Evolutionary conservation across 2,113 vertebrate genomes (phyloP), one percentile per base, ranked within the genome.

Genomic region (Semnornis frantzii): DNA sequence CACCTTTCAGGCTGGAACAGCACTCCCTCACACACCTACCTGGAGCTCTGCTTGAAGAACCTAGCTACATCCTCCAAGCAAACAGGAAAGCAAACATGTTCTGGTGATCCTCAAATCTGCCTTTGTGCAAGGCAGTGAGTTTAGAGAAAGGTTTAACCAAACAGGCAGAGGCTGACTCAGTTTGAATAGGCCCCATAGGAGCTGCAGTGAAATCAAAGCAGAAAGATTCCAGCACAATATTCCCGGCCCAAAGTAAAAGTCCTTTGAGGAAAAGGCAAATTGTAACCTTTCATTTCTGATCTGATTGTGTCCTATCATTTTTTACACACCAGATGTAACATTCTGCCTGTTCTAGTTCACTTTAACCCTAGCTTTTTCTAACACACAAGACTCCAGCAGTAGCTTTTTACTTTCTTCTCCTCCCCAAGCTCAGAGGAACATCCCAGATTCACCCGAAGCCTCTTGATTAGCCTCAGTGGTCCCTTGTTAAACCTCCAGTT

Each of bases 391-490:
- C 50, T 46, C 31, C 7, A 90, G 8, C 62, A 59, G 12, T 1
- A 84, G 23, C 37, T 74, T 83, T 59, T 82, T 37, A 15, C 13
- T 31, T 57, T 13, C 8, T 57, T 25, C 16, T 68, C 8, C 24
- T 83, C 57, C 59, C 10, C 18, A 37, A 59, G 65, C 91, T 82
- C 93, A 78, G n/a, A 85, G 37, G 19, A 83, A 8, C 65, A 89
- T 52, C 58, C 31, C 1, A 10, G 31, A 33, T 28, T 42, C 85
- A 70, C 31, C 63, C 9, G 91, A 62, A 85, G 52, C 63, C 20
- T 65, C 17, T 24, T 94, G 87, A 94, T 80, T 91, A 87, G 57
- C 80, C 93, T 89, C 96, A 90, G 52, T 80, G 88, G 95, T 94
- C 85, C 83, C 52, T 90, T 63, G 34, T 28, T 66, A 77, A 52